phyloP scores from a whole-genome alignment of 2,113 vertebrate genomes.

The Jaculus jaculus region DNA sequence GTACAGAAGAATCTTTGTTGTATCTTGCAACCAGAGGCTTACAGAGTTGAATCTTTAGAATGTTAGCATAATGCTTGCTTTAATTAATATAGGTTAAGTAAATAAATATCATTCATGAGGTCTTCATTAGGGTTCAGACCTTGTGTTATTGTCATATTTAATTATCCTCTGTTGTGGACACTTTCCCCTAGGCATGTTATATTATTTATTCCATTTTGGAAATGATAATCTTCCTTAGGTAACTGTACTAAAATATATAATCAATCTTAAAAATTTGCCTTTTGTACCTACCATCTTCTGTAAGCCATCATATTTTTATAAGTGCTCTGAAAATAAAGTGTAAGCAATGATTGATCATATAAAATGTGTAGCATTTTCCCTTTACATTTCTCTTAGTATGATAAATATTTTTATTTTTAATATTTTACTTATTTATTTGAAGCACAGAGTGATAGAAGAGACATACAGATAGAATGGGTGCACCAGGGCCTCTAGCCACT shows the following conservation, averaged over 20 bases:
- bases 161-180: neutral
- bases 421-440: too few species aligned
- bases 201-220: conserved; percentile 34
- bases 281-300: neutral
- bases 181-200: neutral
- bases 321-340: neutral
- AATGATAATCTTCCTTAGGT: neutral
- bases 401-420: too few species aligned
- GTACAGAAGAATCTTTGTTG: neutral
- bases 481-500: too few species aligned
- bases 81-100: neutral
- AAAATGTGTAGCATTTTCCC: neutral
- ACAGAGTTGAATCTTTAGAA: neutral
- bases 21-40: neutral
- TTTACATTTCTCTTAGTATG: neutral
- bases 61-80: neutral
- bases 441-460: too few species aligned
- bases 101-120: neutral
- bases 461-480: too few species aligned
- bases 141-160: neutral
- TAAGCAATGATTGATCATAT: neutral
- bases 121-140: neutral
- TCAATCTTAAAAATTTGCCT: neutral
- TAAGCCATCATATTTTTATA: neutral
- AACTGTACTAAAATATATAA: neutral